phyloP scores from a whole-genome alignment of 2,113 vertebrate genomes.

The Crotalus helleri region DNA sequence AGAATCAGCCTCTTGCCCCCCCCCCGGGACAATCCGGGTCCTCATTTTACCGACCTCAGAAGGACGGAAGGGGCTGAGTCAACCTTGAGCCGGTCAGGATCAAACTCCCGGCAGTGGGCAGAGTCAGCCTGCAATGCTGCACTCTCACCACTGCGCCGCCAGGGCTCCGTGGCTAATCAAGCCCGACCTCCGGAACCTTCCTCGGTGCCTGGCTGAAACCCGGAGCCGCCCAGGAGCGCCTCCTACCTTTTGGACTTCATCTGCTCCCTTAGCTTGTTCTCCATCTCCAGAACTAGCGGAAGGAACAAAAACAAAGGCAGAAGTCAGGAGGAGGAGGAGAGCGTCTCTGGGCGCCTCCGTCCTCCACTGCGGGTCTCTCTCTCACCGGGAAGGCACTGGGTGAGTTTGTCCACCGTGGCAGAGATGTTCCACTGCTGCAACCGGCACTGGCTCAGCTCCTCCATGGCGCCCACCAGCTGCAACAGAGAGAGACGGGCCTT shows the following conservation, averaged over 20 bases:
- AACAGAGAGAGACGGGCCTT: not conserved
- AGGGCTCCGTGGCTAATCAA: not conserved
- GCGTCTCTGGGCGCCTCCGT: not conserved
- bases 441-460: slow-evolving; percentile 88
- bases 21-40: not conserved
- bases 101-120: not conserved
- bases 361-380: slow-evolving; percentile 23
- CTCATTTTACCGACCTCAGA: not conserved
- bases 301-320: slow-evolving; percentile 21
- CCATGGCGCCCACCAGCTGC: slow-evolving; percentile 85
- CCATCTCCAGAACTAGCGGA: slow-evolving; percentile 93
- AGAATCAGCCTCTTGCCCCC: too few species aligned
- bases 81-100: not conserved
- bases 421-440: slow-evolving; percentile 96
- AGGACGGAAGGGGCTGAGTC: not conserved
- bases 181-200: rapidly evolving
- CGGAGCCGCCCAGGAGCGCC: rapidly evolving
- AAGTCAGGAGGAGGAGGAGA: slow-evolving; percentile 34
- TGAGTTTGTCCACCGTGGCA: slow-evolving; percentile 89
- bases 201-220: rapidly evolving
- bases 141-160: not conserved
- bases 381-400: slow-evolving; percentile 91
- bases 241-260: slow-evolving; percentile 93
- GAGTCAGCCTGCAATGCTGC: not conserved
- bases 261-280: slow-evolving; percentile 92